Percentiles rank a stretch among this genome's conserved stretches.
These are phyloP conservation scores for Rhagologus leucostigma DNA, from an alignment of 2,113 vertebrate genomes.

Conservation along the genomic window DNA sequence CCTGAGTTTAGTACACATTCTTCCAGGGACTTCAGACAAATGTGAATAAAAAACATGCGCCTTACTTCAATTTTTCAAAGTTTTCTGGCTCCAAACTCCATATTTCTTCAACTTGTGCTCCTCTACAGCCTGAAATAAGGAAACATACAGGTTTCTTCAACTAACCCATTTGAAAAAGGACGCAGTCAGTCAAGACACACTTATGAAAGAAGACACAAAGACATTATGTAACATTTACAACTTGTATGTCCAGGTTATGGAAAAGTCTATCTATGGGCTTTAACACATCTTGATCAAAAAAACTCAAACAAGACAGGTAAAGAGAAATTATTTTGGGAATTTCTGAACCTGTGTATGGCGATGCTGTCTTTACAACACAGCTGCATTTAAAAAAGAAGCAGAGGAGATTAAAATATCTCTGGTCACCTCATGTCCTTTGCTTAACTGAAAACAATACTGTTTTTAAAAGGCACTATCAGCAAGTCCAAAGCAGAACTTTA, in stretches of 20 bases:
- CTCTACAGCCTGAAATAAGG: constrained; percentile 85
- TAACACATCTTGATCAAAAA: background rate
- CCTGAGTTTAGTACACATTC: background rate
- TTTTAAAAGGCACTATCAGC: background rate
- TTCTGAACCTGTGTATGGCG: background rate
- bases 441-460: background rate
- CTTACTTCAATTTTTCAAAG: constrained; percentile 97
- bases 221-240: background rate
- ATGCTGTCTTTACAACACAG: background rate
- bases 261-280: background rate
- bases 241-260: fast-evolving
- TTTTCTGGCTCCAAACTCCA: constrained; percentile 98
- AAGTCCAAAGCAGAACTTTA: background rate
- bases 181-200: fast-evolving
- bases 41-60: background rate
- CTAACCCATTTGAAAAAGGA: background rate
- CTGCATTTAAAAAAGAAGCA: background rate
- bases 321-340: background rate
- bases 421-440: background rate
- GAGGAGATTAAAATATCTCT: background rate
- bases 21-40: background rate
- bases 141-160: background rate
- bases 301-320: background rate
- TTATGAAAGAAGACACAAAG: background rate
- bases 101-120: constrained; percentile 97